A percentile compares a stretch with the other conserved stretches of the same genome.
These are phyloP conservation scores for Anolis apletophallus DNA, from an alignment of 2,797 vertebrate genomes.

Conservation along the genomic window DNA sequence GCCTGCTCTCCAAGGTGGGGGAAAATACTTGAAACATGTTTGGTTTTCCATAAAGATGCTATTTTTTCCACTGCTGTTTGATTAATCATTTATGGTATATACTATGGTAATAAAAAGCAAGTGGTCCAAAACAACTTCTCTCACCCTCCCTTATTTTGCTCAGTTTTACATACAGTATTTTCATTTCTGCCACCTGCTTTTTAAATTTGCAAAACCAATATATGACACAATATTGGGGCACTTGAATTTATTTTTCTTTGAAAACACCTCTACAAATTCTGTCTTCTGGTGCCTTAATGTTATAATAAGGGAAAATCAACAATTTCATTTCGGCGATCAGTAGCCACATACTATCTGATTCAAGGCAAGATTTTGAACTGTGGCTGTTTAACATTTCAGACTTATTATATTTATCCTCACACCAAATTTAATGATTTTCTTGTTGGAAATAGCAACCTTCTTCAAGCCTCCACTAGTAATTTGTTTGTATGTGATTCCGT, in stretches of 20 bases:
- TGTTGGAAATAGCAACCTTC: no score
- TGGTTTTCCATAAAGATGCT: neutral
- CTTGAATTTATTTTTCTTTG: neutral
- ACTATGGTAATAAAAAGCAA: neutral
- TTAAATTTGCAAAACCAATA: neutral
- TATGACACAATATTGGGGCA: neutral
- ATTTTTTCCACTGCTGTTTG: neutral
- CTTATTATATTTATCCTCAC: no score
- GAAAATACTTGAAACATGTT: neutral
- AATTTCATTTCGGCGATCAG: neutral
- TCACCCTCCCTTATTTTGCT: neutral
- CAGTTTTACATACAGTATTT: neutral
- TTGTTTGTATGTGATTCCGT: no score
- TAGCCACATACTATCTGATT: no score
- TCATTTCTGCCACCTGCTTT: neutral
- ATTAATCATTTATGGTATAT: neutral
- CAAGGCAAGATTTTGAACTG: no score
- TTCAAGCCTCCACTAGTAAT: no score
- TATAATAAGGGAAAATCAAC: neutral
- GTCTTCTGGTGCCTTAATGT: neutral
- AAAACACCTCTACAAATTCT: neutral
- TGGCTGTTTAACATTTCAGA: no score
- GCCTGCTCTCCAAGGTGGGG: neutral
- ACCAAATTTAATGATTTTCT: no score
- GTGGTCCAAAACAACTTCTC: neutral